phyloP scores from a whole-genome alignment of 2,113 vertebrate species.

The Otocyon megalotis region DNA sequence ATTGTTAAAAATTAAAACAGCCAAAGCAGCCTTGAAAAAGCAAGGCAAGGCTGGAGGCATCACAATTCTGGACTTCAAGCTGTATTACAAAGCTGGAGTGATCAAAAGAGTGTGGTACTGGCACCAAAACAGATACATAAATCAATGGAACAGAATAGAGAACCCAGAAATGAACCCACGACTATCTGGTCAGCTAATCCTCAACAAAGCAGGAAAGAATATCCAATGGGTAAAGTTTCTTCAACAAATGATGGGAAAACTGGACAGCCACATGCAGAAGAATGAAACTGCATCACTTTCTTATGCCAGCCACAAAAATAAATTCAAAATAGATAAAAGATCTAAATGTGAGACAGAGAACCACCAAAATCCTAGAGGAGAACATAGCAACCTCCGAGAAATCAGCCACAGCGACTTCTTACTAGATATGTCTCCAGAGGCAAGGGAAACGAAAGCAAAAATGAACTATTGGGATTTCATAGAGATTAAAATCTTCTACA shows the following conservation, averaged over 20 bases:
- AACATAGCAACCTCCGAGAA: not conserved
- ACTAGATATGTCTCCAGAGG: not conserved
- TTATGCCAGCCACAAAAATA: not conserved
- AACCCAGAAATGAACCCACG: not conserved
- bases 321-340: not conserved
- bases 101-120: not conserved
- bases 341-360: not conserved
- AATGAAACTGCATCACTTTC: not conserved
- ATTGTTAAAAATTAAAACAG: not conserved
- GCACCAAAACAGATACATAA: not conserved
- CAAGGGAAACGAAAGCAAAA: not conserved
- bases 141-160: not conserved
- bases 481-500: not conserved
- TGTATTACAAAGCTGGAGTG: not conserved
- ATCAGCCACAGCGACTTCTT: not conserved
- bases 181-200: not conserved
- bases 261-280: not conserved
- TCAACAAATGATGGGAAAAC: not conserved
- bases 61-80: not conserved
- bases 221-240: not conserved
- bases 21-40: not conserved
- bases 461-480: not conserved
- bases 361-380: not conserved
- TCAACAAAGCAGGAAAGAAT: not conserved
- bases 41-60: not conserved